phyloP scores from a whole-genome alignment of 2,888 invertebrate species.

The Lasioglossum figueresi region DNA sequence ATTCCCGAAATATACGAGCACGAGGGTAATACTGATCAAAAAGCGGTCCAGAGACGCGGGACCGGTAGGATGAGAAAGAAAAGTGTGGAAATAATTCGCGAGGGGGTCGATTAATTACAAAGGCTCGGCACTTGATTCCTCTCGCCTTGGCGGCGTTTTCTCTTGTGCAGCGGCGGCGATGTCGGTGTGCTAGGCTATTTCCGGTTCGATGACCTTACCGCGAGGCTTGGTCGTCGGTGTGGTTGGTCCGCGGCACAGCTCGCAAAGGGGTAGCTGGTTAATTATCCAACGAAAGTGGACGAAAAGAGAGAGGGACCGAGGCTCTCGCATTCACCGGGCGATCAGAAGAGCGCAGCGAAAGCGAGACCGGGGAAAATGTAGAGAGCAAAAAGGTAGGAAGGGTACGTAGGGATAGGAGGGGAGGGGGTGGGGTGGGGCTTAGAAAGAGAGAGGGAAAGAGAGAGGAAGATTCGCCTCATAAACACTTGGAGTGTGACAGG shows the following conservation, averaged over 20 bases:
- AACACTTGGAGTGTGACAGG: slow-evolving; percentile 79
- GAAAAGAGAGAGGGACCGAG: slow-evolving; percentile 66
- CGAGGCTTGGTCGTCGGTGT: slow-evolving; percentile 21
- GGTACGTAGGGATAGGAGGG: slow-evolving; percentile 16
- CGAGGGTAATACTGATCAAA: background rate
- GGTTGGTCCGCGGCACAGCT: slow-evolving; percentile 53
- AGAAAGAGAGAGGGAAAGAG: slow-evolving; percentile 10
- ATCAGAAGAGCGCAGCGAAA: slow-evolving; percentile 72
- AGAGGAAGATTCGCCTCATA: slow-evolving; percentile 74
- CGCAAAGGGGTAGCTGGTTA: slow-evolving; percentile 74
- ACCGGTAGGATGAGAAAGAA: background rate
- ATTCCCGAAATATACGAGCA: background rate
- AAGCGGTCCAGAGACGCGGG: background rate
- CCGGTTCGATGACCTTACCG: slow-evolving; percentile 64
- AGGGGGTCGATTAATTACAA: slow-evolving; percentile 57
- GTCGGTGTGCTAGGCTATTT: slow-evolving; percentile 57
- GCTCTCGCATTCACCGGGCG: slow-evolving; percentile 69
- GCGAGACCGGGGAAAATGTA: slow-evolving; percentile 38
- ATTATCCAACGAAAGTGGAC: slow-evolving; percentile 80
- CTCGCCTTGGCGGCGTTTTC: slow-evolving; percentile 44
- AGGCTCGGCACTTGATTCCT: slow-evolving; percentile 31
- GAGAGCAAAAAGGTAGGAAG: slow-evolving; percentile 5
- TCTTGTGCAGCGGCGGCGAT: slow-evolving; percentile 18
- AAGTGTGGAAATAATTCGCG: slow-evolving; percentile 1
- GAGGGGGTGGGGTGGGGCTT: background rate